Conservation (phyloP, 1,140 invertebrate species). For the Archivesica marissinica region DNA sequence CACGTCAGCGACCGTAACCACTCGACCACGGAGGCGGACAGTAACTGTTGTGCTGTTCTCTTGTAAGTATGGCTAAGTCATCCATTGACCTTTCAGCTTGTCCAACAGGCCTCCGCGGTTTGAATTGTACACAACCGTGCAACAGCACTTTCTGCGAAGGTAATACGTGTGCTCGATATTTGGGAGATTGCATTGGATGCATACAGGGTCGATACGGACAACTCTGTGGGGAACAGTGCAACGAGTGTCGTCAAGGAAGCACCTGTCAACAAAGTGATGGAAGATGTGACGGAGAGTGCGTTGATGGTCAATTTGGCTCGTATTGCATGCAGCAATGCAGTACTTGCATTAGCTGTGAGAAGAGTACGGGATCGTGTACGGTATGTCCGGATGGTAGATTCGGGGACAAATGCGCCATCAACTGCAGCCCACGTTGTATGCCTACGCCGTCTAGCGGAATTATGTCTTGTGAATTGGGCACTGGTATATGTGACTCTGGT, state of each 20-base stretch:
- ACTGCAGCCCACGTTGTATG: conserved; percentile 31
- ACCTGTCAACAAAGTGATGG: conserved; percentile 53
- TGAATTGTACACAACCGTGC: conserved; percentile 8
- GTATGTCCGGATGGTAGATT: conserved; percentile 24
- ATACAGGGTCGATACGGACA: background rate
- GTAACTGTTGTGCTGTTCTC: no score
- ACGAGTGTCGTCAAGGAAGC: conserved; percentile 26
- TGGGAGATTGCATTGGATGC: conserved; percentile 35
- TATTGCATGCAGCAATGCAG: conserved; percentile 33
- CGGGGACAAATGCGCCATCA: conserved; percentile 7
- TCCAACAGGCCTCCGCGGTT: background rate
- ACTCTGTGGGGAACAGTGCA: background rate
- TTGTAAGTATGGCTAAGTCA: background rate
- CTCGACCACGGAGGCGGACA: no score
- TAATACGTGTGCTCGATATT: conserved; percentile 31
- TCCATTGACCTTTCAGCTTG: conserved; percentile 50
- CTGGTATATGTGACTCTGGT: conserved; percentile 23
- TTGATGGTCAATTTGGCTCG: conserved; percentile 20
- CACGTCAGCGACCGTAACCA: no score
- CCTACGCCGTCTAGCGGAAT: background rate
- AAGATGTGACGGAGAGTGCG: conserved; percentile 37
- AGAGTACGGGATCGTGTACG: conserved; percentile 23
- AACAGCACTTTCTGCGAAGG: conserved; percentile 10
- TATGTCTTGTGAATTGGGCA: conserved; percentile 1
- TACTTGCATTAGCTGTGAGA: conserved; percentile 19